Evolutionary conservation across 2,888 invertebrate genomes (phyloP), one percentile per base, ranked within the genome.

Genomic region (Xylocampa areola): DNA sequence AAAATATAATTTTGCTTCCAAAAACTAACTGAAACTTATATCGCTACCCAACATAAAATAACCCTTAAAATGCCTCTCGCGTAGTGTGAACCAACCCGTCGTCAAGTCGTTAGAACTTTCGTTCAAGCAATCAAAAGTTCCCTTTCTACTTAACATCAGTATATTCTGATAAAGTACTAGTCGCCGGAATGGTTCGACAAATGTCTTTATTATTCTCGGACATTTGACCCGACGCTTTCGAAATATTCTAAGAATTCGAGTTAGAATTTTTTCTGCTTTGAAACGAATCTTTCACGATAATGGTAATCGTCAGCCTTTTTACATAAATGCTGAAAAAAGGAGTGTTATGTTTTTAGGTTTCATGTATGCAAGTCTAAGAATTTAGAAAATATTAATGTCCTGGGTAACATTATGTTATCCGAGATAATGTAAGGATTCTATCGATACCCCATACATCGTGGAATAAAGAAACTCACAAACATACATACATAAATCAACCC

Each of bases 101-200:
- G 21, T 5, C 44, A n/a, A n/a, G 30, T 41, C 41, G 58, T 68
- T 67, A 68, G 21, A 73, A 73, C 40, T 73, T 72, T 74, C 36
- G 23, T 32, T 54, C 21, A 53, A 68, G 65, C 71, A 74, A 74
- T 73, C 73, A 73, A 71, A 73, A 73, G 57, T 73, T 73, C 25
- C 3, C 14, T 51, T 36, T 48, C 25, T 50, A 32, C 32, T 51
- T 29, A 30, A 54, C 53, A 49, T 52, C 23, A 62, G 49, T 72
- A 32, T 52, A 64, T 63, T 67, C 44, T 54, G 54, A 67, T 57
- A 73, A 41, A 59, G 37, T 43, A 49, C 43, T 44, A 60, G 33
- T 50, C 40, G 23, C n/a, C 19, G 16, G 17, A 47, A 58, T 36
- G 21, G 44, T 58, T 16, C 44, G 40, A 69, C 67, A 73, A 73